A percentile compares a stretch with the other conserved stretches of the same genome.
Evolutionary conservation across 1,140 invertebrate species (phyloP).

Genomic region (Drosophila parabipectinata): DNA sequence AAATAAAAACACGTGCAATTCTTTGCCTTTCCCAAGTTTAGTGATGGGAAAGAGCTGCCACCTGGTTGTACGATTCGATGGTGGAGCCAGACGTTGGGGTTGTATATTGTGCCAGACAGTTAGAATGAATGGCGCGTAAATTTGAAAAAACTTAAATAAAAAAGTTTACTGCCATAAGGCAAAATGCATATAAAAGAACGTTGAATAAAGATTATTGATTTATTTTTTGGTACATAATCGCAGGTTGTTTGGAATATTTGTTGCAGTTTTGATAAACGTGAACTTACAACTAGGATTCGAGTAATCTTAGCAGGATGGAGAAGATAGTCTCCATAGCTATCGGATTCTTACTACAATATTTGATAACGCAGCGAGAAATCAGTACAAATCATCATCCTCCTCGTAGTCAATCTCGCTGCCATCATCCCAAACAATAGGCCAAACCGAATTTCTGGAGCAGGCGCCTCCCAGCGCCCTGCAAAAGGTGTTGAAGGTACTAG

Average conservation of each 20-base stretch:
- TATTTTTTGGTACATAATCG: slow-evolving; percentile 42
- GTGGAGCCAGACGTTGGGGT: background rate
- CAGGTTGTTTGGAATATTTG: slow-evolving; percentile 37
- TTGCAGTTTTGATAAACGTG: slow-evolving; percentile 3
- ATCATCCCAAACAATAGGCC: slow-evolving; percentile 85
- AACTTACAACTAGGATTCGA: slow-evolving; percentile 33
- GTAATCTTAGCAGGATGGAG: background rate
- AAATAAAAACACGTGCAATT: slow-evolving; percentile 6
- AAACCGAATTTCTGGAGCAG: slow-evolving; percentile 84
- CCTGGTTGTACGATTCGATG: background rate
- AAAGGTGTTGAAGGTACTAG: slow-evolving; percentile 95
- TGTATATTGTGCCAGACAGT: background rate
- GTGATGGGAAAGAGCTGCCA: background rate
- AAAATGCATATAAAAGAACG: no score
- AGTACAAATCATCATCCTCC: slow-evolving; percentile 38
- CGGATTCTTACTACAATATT: background rate
- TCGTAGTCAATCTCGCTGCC: slow-evolving; percentile 2
- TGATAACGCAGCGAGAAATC: slow-evolving; percentile 15
- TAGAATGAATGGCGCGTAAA: background rate
- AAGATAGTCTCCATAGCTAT: background rate
- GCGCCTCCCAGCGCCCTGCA: slow-evolving; percentile 86
- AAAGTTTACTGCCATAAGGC: background rate
- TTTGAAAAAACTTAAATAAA: background rate
- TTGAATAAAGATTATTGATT: background rate
- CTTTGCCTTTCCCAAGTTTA: background rate